A percentile compares a stretch with the other conserved stretches of the same genome.
Conservation (phyloP, 1,140 invertebrate species). For the Drosophila baimaii region DNA sequence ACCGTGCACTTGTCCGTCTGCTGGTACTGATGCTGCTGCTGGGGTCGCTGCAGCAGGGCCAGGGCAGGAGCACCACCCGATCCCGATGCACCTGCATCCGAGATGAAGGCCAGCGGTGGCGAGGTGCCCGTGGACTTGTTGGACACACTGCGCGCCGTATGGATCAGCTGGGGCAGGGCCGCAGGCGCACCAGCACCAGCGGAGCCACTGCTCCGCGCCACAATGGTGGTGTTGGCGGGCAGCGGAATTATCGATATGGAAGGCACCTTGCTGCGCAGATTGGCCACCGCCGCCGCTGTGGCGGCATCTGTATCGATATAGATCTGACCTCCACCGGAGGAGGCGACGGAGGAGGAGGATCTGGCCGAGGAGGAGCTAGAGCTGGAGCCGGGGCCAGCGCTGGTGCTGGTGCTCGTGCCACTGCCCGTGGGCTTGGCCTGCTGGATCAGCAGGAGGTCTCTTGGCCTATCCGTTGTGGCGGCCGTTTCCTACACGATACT, state of each 20-base stretch:
- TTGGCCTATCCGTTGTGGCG: slow-evolving; percentile 78
- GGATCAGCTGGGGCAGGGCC: slow-evolving; percentile 34
- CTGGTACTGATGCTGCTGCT: slow-evolving; percentile 80
- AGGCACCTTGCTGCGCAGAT: slow-evolving; percentile 76
- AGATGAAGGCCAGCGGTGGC: slow-evolving; percentile 67
- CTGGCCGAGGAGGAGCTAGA: neutral
- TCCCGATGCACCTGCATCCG: slow-evolving; percentile 22
- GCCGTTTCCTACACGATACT: slow-evolving; percentile 48
- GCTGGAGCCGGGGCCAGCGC: slow-evolving; percentile 24
- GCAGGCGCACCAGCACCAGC: neutral
- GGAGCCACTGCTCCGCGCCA: slow-evolving; percentile 34
- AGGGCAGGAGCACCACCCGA: slow-evolving; percentile 1
- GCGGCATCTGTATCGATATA: slow-evolving; percentile 71
- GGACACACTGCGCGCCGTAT: slow-evolving; percentile 56
- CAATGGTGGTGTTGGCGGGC: slow-evolving; percentile 69
- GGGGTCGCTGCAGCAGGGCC: slow-evolving; percentile 49
- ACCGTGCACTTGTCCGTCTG: slow-evolving; percentile 83
- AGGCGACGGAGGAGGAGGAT: neutral
- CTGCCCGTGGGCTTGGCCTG: slow-evolving; percentile 65
- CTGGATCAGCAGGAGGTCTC: slow-evolving; percentile 80
- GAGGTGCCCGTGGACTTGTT: slow-evolving; percentile 81
- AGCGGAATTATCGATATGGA: slow-evolving; percentile 82
- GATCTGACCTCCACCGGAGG: neutral
- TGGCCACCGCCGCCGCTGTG: slow-evolving; percentile 73
- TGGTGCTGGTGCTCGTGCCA: slow-evolving; percentile 34